Evolutionary conservation across 2,797 vertebrate genomes (phyloP), one percentile per base, ranked within the genome.

Genomic region (Thalassophryne amazonica): DNA sequence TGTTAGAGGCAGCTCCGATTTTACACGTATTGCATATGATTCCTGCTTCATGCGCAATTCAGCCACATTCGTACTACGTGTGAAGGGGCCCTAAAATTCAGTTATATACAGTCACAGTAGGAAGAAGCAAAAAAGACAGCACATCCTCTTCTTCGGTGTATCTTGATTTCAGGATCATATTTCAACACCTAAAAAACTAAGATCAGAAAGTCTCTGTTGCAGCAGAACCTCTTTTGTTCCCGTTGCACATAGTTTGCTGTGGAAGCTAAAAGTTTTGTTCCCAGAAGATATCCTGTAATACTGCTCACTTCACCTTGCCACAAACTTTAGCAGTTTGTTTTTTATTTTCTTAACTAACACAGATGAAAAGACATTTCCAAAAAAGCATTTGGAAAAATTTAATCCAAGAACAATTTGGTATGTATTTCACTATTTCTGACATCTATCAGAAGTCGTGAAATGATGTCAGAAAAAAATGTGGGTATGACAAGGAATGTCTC

Each of bases 341-440:
- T 55, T 45, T 33, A 32, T 50, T 35, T 57, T 36, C 30, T 24
- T 28, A 54, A 60, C 19, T 21, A 46, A 52, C 27, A 13, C 8
- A 9, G 35, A 69, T 49, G n/a, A 23, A 74, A 64, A 57, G 19
- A 51, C 28, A 36, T 10, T 8, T n/a, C 29, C 10, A 18, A 21
- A 15, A 16, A 20, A 11, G 46, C 23, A 59, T 59, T 46, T 40
- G 24, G 73, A 23, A 57, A 76, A 78, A 65, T 53, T 34, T 62
- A 69, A 73, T 60, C 62, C 42, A 39, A 72, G 43, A 57, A 69
- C 37, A 49, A 65, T 60, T 69, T 33, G 32, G 38, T 40, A 38
- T 47, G 36, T 16, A 5, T 39, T 38, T 27, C 14, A 51, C 43
- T 33, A 12, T 36, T 25, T 54, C 48, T 34, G n/a, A n/a, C n/a